A percentile compares a stretch with the other conserved stretches of the same genome.
phyloP scores from a whole-genome alignment of 2,888 invertebrate species.

The Mesochorus sp. region DNA sequence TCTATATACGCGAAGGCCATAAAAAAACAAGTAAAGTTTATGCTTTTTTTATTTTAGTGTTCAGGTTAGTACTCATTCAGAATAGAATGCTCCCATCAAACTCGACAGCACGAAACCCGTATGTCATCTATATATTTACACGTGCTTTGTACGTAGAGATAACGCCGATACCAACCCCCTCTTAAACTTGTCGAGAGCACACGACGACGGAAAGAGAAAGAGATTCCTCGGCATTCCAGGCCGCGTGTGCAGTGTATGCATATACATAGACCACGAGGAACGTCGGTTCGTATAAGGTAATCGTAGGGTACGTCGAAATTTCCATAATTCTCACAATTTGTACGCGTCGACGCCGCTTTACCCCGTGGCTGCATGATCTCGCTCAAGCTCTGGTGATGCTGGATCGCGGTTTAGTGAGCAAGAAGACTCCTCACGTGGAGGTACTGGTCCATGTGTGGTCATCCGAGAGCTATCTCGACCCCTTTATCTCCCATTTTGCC shows the following conservation, averaged over 20 bases:
- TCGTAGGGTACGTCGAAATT: slow-evolving; percentile 67
- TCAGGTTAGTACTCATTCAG: no score
- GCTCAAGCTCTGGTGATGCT: background rate
- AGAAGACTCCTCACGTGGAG: background rate
- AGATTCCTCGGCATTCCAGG: no score
- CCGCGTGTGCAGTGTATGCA: slow-evolving; percentile 36
- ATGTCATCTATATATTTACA: background rate
- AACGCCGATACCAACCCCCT: no score
- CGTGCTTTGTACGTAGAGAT: background rate
- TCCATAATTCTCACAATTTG: slow-evolving; percentile 75
- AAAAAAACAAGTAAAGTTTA: no score
- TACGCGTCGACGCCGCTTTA: slow-evolving; percentile 53
- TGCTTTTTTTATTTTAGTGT: no score
- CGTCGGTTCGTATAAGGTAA: slow-evolving; percentile 43
- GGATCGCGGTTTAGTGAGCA: background rate
- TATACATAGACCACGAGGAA: slow-evolving; percentile 13
- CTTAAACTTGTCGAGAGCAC: no score
- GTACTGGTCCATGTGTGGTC: slow-evolving; percentile 45
- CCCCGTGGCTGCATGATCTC: background rate
- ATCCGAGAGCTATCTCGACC: slow-evolving; percentile 25
- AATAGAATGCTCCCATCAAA: no score
- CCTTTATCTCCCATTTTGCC: slow-evolving; percentile 18
- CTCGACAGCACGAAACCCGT: no score
- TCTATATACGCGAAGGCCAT: no score
- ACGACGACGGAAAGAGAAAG: no score